Evolutionary conservation across 2,113 vertebrate species (phyloP).

Genomic region (Ciconia stormi): DNA sequence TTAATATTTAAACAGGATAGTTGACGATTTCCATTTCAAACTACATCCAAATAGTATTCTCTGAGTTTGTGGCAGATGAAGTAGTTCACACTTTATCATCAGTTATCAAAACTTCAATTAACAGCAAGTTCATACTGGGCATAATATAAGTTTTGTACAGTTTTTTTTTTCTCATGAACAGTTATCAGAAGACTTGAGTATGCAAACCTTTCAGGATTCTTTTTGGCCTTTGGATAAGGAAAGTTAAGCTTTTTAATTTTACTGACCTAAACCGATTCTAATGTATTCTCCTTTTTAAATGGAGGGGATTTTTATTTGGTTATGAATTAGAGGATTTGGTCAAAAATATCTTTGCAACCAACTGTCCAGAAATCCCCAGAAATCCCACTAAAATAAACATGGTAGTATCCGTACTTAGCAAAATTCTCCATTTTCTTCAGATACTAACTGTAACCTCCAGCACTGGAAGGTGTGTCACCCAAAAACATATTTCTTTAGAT

Average conservation of each 20-base stretch:
- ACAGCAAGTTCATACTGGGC: background rate
- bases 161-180: background rate
- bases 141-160: background rate
- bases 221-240: background rate
- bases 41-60: background rate
- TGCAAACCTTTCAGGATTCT: background rate
- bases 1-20: conserved; percentile 34
- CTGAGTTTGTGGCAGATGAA: background rate
- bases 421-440: conserved; percentile 43
- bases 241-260: background rate
- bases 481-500: conserved; percentile 60
- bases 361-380: background rate
- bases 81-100: background rate
- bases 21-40: background rate
- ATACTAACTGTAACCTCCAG: conserved; percentile 27
- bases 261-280: background rate
- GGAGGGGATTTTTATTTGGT: background rate
- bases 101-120: conserved; percentile 16
- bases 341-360: background rate
- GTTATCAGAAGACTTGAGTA: background rate
- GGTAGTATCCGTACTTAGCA: background rate
- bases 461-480: conserved; percentile 4
- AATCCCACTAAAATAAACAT: background rate
- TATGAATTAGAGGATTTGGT: background rate
- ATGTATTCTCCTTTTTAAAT: background rate